Conservation (phyloP, 2,797 vertebrate species). For the Tokudaia muenninki region DNA sequence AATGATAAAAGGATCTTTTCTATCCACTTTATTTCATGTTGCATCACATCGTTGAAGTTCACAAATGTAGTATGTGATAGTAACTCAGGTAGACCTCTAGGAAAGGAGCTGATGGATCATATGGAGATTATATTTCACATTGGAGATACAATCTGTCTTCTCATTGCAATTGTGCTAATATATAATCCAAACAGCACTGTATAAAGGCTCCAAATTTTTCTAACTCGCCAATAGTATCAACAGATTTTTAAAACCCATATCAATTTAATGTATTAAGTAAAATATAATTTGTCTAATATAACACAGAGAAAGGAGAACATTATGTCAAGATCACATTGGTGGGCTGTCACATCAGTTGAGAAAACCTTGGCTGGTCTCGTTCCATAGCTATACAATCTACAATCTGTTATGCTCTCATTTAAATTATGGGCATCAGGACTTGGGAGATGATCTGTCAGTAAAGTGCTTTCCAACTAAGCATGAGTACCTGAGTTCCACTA, state of each 20-base stretch:
- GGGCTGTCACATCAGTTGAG: background rate
- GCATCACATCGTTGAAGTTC: background rate
- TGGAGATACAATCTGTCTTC: constrained; percentile 17
- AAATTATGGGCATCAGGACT: background rate
- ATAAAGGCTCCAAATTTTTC: background rate
- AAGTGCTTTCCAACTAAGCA: background rate
- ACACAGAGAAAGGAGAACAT: background rate
- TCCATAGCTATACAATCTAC: constrained; percentile 15
- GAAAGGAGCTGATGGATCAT: background rate
- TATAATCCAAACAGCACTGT: background rate
- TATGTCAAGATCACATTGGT: background rate
- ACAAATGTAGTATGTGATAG: background rate
- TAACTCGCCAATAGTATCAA: background rate
- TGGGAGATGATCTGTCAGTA: background rate
- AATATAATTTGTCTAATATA: constrained; percentile 29
- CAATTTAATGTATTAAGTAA: background rate
- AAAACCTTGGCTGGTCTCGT: background rate
- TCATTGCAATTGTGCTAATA: background rate
- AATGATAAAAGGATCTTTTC: background rate
- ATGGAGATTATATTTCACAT: constrained; percentile 23
- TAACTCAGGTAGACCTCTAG: background rate
- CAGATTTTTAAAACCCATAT: background rate
- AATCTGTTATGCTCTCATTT: background rate
- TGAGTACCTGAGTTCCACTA: background rate
- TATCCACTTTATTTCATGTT: background rate